Base-by-base conservation (phyloP, 2,888 invertebrate genomes). In the Eupithecia subfuscata region DNA sequence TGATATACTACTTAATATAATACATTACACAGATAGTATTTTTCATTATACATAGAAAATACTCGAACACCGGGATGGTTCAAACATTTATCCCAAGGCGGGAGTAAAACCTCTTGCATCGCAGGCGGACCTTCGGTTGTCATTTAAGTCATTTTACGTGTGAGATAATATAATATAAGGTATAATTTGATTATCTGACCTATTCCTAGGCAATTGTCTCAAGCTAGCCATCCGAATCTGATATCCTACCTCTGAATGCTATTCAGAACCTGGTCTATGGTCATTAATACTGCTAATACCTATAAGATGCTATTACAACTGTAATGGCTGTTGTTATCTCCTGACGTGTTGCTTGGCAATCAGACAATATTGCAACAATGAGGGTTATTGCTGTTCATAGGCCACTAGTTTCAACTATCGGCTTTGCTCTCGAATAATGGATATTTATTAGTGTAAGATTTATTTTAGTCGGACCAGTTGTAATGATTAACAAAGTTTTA, bases 321-420 rank as follows among this genome's bases (percentile, higher is more conserved):
- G n/a, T 56, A 56, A 56, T 56, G 56, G 22, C 56, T 22, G 22
- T 22, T 56, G 12, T 22, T 56, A 22, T 56, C 5, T 22, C 22
- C n/a, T 56, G 56, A 56, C 60, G 60, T 60, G 60, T 60, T 60
- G 25, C 60, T 22, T 60, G 25, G 60, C 60, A 14, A 60, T 60
- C 25, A 25, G 25, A 60, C 60, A 60, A 60, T 22, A 25, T 12
- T 60, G 25, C 12, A 25, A 25, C 25, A 60, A 60, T 25, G 14
- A 25, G 6, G 60, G 60, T 14, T 60, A 60, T 60, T 60, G 60
- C 12, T 60, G 3, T n/a, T n/a, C 11, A 56, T 22, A 4, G 14
- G 25, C 60, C 5, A 25, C 56, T 22, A 22, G 25, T 25, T 25
- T 25, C 12, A 22, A 12, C 12, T 0, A 60, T 6, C 25, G 25